These are phyloP conservation scores for Pinctada fucata DNA, from an alignment of 2,888 invertebrate genomes.

Conservation along the genomic window DNA sequence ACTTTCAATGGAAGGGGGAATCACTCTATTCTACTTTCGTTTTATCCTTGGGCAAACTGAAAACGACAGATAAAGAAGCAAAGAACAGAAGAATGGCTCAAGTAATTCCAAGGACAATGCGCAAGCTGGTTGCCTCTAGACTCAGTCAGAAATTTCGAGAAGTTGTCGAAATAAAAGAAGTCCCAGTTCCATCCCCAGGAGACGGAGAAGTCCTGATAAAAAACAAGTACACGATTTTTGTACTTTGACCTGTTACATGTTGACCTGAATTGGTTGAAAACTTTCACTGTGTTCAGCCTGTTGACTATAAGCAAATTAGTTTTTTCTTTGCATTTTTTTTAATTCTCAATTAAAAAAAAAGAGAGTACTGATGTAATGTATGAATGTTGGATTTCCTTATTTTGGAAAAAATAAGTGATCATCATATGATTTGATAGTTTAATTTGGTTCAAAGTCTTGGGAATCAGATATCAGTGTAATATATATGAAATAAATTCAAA, in stretches of 20 bases:
- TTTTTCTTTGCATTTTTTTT: no score
- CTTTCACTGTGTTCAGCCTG: neutral
- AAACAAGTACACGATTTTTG: conserved; percentile 62
- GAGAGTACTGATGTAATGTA: no score
- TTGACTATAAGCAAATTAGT: no score
- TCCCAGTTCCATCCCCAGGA: conserved; percentile 64
- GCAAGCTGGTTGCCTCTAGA: conserved; percentile 68
- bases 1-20: neutral
- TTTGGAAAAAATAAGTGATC: no score
- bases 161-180: conserved; percentile 64
- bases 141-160: conserved; percentile 71
- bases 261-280: neutral
- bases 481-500: no score
- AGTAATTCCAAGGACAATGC: conserved; percentile 63
- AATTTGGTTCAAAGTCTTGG: no score
- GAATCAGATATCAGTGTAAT: no score
- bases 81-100: conserved; percentile 50
- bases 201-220: conserved; percentile 70
- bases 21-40: conserved; percentile 25
- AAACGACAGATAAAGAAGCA: no score
- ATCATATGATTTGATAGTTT: no score
- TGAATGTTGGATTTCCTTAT: no score
- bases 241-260: no score
- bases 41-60: neutral
- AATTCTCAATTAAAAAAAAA: no score